phyloP scores from a whole-genome alignment of 2,113 vertebrate genomes.

The Ia io region DNA sequence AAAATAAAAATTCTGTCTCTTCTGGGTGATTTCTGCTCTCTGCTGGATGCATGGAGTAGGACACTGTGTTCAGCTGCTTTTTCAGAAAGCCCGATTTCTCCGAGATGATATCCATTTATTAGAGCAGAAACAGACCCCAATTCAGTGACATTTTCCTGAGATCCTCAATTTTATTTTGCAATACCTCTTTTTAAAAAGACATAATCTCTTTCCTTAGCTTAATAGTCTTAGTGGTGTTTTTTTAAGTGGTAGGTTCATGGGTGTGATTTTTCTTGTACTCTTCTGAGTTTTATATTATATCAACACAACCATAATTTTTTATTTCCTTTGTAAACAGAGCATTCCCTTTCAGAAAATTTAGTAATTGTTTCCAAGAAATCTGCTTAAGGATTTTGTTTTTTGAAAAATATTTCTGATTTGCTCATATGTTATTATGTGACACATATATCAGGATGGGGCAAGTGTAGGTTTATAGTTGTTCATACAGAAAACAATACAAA shows the following conservation, averaged over 20 bases:
- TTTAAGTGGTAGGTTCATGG: neutral
- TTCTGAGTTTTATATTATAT: conserved; percentile 5
- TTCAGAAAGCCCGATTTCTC: neutral
- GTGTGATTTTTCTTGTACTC: neutral
- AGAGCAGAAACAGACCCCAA: neutral
- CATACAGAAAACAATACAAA: neutral
- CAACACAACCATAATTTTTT: neutral
- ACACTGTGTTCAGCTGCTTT: neutral
- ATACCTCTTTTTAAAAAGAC: neutral
- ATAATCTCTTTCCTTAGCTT: neutral
- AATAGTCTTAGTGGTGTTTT: neutral
- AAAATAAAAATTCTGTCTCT: neutral
- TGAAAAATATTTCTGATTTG: neutral
- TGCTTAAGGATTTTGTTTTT: conserved; percentile 36
- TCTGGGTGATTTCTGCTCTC: conserved; percentile 78
- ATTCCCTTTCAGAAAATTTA: neutral
- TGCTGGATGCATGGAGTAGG: conserved; percentile 68
- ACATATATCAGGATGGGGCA: neutral
- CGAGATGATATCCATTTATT: neutral
- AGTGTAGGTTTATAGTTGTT: neutral
- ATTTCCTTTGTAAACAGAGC: conserved; percentile 8
- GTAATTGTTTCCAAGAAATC: neutral
- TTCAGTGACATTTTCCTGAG: neutral
- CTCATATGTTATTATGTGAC: neutral
- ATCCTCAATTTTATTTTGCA: neutral